A percentile compares a stretch with the other conserved stretches of the same genome.
Evolutionary conservation across 2,888 invertebrate genomes (phyloP).

Genomic region (Trissolcus japonicus): DNA sequence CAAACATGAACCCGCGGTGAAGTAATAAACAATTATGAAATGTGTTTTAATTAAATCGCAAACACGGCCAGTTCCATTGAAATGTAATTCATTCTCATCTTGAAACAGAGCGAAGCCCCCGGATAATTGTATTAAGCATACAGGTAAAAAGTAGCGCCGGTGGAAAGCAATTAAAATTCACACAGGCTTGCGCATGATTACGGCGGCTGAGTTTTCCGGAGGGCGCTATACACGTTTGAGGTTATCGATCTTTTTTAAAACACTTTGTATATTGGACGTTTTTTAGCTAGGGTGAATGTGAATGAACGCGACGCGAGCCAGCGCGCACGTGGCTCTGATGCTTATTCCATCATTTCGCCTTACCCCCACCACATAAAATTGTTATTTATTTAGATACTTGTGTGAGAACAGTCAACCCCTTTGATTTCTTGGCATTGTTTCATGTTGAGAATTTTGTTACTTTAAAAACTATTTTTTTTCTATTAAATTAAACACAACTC

Average conservation of each 20-base stretch:
- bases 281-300: conserved; percentile 57
- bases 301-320: conserved; percentile 55
- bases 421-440: conserved; percentile 26
- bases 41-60: conserved; percentile 40
- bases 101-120: conserved; percentile 17
- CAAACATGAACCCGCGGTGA: conserved; percentile 11
- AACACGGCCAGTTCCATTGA: conserved; percentile 13
- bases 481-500: not conserved
- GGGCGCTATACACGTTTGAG: conserved; percentile 52
- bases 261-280: conserved; percentile 49
- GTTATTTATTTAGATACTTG: conserved; percentile 39
- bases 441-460: not conserved
- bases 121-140: conserved; percentile 32
- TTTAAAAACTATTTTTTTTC: not conserved
- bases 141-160: conserved; percentile 32
- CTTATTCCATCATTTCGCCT: conserved; percentile 48
- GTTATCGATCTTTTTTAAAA: conserved; percentile 49
- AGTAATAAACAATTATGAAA: conserved; percentile 17
- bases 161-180: conserved; percentile 50
- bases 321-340: conserved; percentile 52
- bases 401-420: conserved; percentile 37
- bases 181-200: conserved; percentile 45
- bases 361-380: conserved; percentile 30
- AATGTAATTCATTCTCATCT: conserved; percentile 36
- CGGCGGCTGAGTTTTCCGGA: conserved; percentile 44